Conservation (phyloP, 1,140 invertebrate genomes). For the Pogonomyrmex barbatus region DNA sequence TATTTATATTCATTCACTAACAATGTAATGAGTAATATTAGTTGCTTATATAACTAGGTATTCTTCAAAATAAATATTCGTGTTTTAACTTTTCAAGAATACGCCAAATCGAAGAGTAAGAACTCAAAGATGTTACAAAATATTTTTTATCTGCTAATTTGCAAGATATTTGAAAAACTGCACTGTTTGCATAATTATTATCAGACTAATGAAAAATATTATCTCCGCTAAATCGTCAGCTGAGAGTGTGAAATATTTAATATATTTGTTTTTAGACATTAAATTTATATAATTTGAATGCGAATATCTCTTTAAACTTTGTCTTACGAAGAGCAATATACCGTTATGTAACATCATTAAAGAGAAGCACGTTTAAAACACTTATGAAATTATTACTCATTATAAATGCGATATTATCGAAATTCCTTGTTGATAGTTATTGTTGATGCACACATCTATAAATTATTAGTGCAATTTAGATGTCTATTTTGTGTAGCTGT, state of each 20-base stretch:
- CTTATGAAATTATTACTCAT: constrained; percentile 52
- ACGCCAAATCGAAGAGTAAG: constrained; percentile 13
- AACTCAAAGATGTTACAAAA: constrained; percentile 3
- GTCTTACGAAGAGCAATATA: constrained; percentile 27
- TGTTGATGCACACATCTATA: constrained; percentile 58
- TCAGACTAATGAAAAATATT: constrained; percentile 24
- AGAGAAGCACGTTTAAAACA: not conserved
- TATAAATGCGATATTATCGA: constrained; percentile 6
- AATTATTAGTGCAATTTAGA: constrained; percentile 59
- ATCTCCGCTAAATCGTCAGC: constrained; percentile 45
- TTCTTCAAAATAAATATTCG: constrained; percentile 22
- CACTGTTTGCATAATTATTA: constrained; percentile 51
- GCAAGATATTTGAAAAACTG: constrained; percentile 13
- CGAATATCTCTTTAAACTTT: constrained; percentile 12
- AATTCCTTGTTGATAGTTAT: constrained; percentile 56
- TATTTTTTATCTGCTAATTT: constrained; percentile 22
- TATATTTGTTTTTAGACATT: constrained; percentile 23
- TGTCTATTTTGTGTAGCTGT: constrained; percentile 50
- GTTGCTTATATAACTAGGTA: constrained; percentile 13
- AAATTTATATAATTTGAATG: constrained; percentile 42
- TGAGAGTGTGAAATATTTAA: constrained; percentile 37
- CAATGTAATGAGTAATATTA: constrained; percentile 2
- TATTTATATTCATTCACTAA: not conserved
- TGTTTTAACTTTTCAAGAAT: constrained; percentile 28
- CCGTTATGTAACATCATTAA: constrained; percentile 47